Conservation (phyloP, 1,140 invertebrate genomes). For the Drosophila malerkotliana region DNA sequence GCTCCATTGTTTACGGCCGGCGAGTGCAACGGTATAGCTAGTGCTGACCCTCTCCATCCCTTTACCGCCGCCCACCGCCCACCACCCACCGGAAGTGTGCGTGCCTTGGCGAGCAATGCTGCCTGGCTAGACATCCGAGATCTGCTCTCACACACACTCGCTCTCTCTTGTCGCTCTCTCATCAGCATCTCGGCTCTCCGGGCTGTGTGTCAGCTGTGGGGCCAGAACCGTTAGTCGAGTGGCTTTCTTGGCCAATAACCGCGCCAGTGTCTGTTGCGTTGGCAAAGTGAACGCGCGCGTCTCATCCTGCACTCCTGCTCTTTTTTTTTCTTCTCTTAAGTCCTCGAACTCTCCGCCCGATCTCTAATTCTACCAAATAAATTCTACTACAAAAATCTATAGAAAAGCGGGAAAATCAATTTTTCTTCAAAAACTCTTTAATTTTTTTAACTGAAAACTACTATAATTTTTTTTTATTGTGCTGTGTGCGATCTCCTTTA, state of each 20-base stretch:
- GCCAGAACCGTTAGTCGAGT: conserved; percentile 35
- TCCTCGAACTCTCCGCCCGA: conserved; percentile 29
- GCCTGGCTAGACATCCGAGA: conserved; percentile 25
- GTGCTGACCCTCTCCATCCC: conserved; percentile 1
- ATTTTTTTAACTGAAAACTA: neutral
- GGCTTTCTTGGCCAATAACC: conserved; percentile 44
- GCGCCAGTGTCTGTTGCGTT: conserved; percentile 78
- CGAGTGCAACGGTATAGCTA: conserved; percentile 26
- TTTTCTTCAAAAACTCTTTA: too few species aligned
- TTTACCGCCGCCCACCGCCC: neutral
- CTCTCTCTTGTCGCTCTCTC: neutral
- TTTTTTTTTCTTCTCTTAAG: conserved; percentile 9
- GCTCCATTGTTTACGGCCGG: conserved; percentile 65
- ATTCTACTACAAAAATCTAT: neutral
- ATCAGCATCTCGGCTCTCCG: neutral
- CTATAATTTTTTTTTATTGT: conserved; percentile 20
- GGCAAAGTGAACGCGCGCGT: conserved; percentile 75
- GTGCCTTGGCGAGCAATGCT: conserved; percentile 41
- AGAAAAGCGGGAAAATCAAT: neutral
- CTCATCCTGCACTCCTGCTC: conserved; percentile 50
- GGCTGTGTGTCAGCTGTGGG: conserved; percentile 28
- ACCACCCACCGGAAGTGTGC: conserved; percentile 65
- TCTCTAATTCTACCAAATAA: conserved; percentile 13
- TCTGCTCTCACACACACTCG: conserved; percentile 18
- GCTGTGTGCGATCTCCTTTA: conserved; percentile 23